phyloP scores from a whole-genome alignment of 1,140 invertebrate genomes.

The Adelges cooleyi region DNA sequence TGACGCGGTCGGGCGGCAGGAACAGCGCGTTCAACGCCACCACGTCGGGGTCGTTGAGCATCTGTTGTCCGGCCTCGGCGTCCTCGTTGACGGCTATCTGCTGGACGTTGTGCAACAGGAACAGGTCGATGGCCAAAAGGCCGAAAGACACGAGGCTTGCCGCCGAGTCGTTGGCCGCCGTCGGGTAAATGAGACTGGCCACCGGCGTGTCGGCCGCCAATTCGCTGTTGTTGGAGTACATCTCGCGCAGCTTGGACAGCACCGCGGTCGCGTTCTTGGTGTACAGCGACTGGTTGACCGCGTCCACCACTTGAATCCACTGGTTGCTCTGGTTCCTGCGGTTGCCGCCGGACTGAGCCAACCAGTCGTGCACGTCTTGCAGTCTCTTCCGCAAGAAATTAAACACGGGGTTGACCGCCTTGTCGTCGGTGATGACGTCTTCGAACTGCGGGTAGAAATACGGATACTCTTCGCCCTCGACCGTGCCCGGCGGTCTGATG shows the following conservation, averaged over 20 bases:
- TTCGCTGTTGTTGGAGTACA: conserved; percentile 39
- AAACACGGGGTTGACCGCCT: conserved; percentile 30
- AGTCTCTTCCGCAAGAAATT: conserved; percentile 38
- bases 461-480: conserved; percentile 38
- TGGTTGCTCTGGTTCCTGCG: conserved; percentile 33
- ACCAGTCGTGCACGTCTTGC: conserved; percentile 43
- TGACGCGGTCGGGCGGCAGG: conserved; percentile 41
- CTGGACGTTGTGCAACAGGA: conserved; percentile 49
- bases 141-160: conserved; percentile 43
- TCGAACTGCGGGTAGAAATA: conserved; percentile 39
- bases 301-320: conserved; percentile 34
- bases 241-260: conserved; percentile 41
- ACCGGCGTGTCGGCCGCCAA: conserved; percentile 33
- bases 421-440: conserved; percentile 37
- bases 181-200: conserved; percentile 37
- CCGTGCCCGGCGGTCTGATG: conserved; percentile 37
- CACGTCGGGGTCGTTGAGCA: conserved; percentile 44
- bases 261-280: conserved; percentile 41
- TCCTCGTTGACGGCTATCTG: conserved; percentile 44
- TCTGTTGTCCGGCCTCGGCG: conserved; percentile 38
- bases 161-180: conserved; percentile 22
- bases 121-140: conserved; percentile 46
- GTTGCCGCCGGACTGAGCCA: conserved; percentile 36
- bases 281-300: conserved; percentile 41
- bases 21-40: conserved; percentile 46